These are phyloP conservation scores for Bujurquina vittata DNA, from an alignment of 2,113 vertebrate genomes.

Conservation along the genomic window DNA sequence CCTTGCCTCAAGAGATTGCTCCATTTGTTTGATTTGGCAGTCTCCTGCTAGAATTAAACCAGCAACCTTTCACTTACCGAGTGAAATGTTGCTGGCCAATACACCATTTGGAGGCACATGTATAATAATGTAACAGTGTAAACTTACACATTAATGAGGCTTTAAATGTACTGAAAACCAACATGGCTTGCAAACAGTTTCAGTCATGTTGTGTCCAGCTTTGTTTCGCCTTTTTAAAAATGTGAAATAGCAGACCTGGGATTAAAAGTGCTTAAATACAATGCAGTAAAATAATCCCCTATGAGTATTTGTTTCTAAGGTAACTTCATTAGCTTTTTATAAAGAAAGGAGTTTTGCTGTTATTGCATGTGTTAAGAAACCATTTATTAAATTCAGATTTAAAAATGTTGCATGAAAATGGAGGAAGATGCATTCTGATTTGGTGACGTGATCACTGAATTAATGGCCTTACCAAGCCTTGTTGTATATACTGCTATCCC, in stretches of 20 bases:
- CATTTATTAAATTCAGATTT: not conserved
- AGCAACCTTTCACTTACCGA: too few species aligned
- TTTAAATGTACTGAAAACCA: not conserved
- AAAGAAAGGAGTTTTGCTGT: not conserved
- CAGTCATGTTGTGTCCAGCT: conserved; percentile 1
- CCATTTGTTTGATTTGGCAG: too few species aligned
- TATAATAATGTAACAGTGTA: not conserved
- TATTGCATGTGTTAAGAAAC: not conserved
- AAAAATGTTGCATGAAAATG: not conserved
- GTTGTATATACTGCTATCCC: not conserved
- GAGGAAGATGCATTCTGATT: not conserved
- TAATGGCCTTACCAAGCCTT: not conserved
- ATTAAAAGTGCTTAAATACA: conserved; percentile 11
- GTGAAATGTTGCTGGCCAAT: not conserved
- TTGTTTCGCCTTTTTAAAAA: not conserved
- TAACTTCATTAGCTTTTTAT: not conserved
- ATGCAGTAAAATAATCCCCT: not conserved
- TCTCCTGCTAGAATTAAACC: too few species aligned
- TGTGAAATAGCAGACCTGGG: not conserved
- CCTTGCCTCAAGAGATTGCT: too few species aligned
- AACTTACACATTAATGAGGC: not conserved
- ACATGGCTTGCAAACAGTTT: not conserved
- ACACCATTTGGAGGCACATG: not conserved
- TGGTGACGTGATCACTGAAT: conserved; percentile 9
- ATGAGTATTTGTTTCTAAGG: not conserved